These are phyloP conservation scores for Cryptus viduatorius DNA, from an alignment of 2,888 invertebrate genomes.

Conservation along the genomic window DNA sequence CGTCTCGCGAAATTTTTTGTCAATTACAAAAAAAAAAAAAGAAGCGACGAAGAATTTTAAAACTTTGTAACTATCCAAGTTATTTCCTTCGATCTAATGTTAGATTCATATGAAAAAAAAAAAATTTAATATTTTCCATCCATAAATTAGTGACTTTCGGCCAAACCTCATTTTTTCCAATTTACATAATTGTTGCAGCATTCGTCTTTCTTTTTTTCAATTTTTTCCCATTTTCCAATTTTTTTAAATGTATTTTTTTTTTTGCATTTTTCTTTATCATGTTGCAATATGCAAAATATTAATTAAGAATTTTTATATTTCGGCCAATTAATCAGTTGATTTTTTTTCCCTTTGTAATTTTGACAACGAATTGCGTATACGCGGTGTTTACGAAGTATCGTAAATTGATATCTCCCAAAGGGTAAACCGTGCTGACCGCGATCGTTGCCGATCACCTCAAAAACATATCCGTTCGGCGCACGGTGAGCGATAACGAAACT, in stretches of 20 bases:
- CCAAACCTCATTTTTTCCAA: too few relatives aligned
- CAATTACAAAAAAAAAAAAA: background rate
- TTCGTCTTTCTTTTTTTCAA: background rate
- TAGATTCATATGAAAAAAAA: background rate
- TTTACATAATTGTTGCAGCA: background rate
- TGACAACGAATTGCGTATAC: background rate
- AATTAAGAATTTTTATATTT: background rate
- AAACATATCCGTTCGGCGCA: constrained; percentile 8
- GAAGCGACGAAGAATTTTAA: background rate
- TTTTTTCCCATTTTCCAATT: too few relatives aligned
- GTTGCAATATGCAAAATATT: too few relatives aligned
- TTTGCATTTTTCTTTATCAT: too few relatives aligned
- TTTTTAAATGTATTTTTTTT: too few relatives aligned
- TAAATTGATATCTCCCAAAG: constrained; percentile 4
- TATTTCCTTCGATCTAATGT: background rate
- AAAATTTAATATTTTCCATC: background rate
- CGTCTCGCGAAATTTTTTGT: background rate
- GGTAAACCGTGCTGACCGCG: background rate
- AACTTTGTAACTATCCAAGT: background rate
- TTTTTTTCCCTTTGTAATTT: background rate
- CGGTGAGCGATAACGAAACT: constrained; percentile 9
- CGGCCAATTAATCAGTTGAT: background rate
- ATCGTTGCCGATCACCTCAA: constrained; percentile 10
- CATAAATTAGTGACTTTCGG: background rate
- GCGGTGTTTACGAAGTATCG: background rate